A percentile compares a stretch with the other conserved stretches of the same genome.
Conservation (phyloP, 2,797 vertebrate species). For the Sparus aurata region DNA sequence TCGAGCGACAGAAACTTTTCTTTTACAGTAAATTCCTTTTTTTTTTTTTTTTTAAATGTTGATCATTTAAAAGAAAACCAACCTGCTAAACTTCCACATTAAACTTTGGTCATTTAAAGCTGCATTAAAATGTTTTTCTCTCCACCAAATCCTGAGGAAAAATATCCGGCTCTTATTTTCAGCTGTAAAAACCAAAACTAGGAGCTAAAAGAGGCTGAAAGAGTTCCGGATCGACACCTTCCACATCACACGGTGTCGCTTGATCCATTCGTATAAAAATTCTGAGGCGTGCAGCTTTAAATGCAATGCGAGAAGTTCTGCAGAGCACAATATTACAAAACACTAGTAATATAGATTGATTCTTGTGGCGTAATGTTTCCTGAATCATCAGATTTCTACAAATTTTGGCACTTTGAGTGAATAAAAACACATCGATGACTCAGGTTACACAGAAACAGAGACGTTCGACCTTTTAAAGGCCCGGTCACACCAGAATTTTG, state of each 20-base stretch:
- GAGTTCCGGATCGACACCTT: background rate
- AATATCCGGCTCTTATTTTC: background rate
- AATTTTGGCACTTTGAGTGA: slow-evolving; percentile 64
- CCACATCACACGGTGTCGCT: background rate
- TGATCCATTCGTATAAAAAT: slow-evolving; percentile 9
- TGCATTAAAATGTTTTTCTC: slow-evolving; percentile 1
- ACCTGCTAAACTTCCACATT: background rate
- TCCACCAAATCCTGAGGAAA: background rate
- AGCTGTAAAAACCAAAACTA: background rate
- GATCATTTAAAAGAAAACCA: background rate
- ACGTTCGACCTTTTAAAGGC: background rate
- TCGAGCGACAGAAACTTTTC: background rate
- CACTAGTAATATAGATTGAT: slow-evolving; percentile 3
- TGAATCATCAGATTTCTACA: slow-evolving; percentile 22
- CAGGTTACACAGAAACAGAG: background rate
- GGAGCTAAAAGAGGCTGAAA: background rate
- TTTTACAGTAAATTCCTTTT: slow-evolving; percentile 1
- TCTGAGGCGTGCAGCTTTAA: slow-evolving; percentile 47
- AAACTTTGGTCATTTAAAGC: slow-evolving; percentile 37
- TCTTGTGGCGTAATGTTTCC: slow-evolving; percentile 12
- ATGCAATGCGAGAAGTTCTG: slow-evolving; percentile 26
- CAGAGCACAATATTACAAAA: slow-evolving; percentile 22
- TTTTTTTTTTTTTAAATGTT: background rate
- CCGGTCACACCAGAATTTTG: slow-evolving; percentile 1
- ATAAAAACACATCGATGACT: slow-evolving; percentile 19